A percentile compares a stretch with the other conserved stretches of the same genome.
phyloP scores from a whole-genome alignment of 2,797 vertebrate species.

The Silurus aristotelis region DNA sequence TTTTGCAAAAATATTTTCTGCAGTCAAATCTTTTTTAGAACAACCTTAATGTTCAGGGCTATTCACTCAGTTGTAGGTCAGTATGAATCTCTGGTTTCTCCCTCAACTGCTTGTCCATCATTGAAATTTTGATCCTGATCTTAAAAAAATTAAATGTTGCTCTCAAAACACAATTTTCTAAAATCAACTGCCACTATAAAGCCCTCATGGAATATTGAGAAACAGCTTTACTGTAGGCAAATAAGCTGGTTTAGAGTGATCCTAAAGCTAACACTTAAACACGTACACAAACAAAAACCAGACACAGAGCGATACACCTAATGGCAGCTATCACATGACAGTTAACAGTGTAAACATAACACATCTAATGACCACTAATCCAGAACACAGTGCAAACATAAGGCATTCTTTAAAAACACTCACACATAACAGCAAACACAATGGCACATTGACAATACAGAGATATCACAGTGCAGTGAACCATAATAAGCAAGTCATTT shows the following conservation, averaged over 20 bases:
- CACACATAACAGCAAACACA: not conserved
- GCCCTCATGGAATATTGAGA: not conserved
- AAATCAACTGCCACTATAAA: not conserved
- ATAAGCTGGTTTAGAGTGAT: not conserved
- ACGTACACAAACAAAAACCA: not conserved
- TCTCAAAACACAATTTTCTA: not conserved
- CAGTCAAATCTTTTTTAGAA: not conserved
- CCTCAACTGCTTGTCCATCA: not conserved
- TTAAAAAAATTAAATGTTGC: not conserved
- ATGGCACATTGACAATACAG: not conserved
- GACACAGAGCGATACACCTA: not conserved
- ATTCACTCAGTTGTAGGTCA: not conserved
- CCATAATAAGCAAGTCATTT: not conserved
- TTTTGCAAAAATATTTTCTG: not conserved
- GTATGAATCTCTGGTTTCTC: constrained; percentile 1
- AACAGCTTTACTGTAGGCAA: not conserved
- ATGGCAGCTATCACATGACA: not conserved
- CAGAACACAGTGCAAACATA: not conserved
- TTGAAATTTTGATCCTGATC: not conserved
- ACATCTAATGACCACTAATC: not conserved
- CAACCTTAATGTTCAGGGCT: not conserved
- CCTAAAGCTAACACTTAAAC: not conserved
- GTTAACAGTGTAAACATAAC: not conserved
- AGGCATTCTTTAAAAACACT: not conserved
- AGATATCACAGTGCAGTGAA: not conserved